Evolutionary conservation across 2,888 invertebrate genomes (phyloP).

Genomic region (Epinotia brunnichana): DNA sequence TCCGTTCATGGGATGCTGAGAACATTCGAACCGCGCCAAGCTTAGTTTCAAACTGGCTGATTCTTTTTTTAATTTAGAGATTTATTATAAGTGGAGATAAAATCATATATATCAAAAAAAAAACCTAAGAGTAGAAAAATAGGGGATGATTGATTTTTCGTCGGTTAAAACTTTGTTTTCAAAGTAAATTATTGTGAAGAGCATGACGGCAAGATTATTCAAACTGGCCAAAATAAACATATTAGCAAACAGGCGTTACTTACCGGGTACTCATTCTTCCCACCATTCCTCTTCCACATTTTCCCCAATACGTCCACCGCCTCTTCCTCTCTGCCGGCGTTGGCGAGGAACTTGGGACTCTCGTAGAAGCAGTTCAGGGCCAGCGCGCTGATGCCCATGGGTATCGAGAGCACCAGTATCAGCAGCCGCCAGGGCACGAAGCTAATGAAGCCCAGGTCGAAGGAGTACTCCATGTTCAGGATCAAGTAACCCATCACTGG

Average conservation of each 20-base stretch:
- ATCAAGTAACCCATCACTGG: constrained; percentile 57
- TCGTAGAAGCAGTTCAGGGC: constrained; percentile 85
- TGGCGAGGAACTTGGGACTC: constrained; percentile 88
- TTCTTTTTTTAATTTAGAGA: too few species aligned
- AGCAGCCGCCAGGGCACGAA: constrained; percentile 66
- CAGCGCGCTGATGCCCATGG: constrained; percentile 83
- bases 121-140: too few species aligned
- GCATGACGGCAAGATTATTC: too few species aligned
- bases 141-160: too few species aligned
- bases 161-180: too few species aligned
- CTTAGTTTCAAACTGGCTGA: too few species aligned
- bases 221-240: neutral
- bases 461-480: constrained; percentile 54
- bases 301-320: constrained; percentile 84
- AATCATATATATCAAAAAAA: too few species aligned
- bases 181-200: too few species aligned
- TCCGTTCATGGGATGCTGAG: too few species aligned
- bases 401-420: constrained; percentile 71
- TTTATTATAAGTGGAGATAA: too few species aligned
- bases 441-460: constrained; percentile 53
- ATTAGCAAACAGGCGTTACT: constrained; percentile 13
- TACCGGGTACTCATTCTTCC: constrained; percentile 52
- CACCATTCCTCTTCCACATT: constrained; percentile 83
- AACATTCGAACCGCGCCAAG: too few species aligned
- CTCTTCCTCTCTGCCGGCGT: constrained; percentile 82